Base-by-base conservation (phyloP, 2,113 vertebrate species). In the Nesoenas mayeri region DNA sequence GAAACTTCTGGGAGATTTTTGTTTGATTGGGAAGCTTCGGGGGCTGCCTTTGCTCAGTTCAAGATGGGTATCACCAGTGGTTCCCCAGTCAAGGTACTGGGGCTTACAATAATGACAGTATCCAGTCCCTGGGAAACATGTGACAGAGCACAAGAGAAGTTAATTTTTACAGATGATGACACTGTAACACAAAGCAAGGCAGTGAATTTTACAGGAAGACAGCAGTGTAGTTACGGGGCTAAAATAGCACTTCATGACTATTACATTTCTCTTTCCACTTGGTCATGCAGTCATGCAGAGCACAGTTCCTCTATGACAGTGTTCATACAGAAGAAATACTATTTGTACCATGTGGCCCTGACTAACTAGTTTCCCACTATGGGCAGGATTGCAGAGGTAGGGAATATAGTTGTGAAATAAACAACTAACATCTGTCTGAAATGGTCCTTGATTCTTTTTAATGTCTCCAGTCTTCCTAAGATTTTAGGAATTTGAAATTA, bases 51-150 rank as follows among this genome's bases (percentile, higher is more conserved):
- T 66, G 10, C 32, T 66, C 65, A 26, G 11, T 74, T 89, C 9
- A 6, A 31, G 42, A 32, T 24, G 11, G 6, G 2, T 81, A 7
- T 62, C 56, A 64, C 11, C 34, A 75, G 31, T 67, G 6, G 12
- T 31, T 82, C 70, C 25, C 28, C 15, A 42, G 28, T 36, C 47
- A 71, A 60, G 25, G 21, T 47, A 67, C 29, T 28, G 65, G 67
- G 50, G 21, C 24, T 83, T 50, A 48, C 6, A 65, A 10, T 34
- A 50, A 48, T 12, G 73, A 21, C 29, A 56, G 31, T 17, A 16
- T 10, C 25, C 36, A 19, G 13, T 21, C 20, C 14, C 34, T 31
- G 29, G 32, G 20, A 8, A 73, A 72, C 0, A 0, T 17, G 14
- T 51, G 24, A 53, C n/a, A 83, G 48, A 64, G 71, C 34, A 77